Base-by-base conservation (phyloP, 2,797 vertebrate genomes). In the Rhinatrema bivittatum region DNA sequence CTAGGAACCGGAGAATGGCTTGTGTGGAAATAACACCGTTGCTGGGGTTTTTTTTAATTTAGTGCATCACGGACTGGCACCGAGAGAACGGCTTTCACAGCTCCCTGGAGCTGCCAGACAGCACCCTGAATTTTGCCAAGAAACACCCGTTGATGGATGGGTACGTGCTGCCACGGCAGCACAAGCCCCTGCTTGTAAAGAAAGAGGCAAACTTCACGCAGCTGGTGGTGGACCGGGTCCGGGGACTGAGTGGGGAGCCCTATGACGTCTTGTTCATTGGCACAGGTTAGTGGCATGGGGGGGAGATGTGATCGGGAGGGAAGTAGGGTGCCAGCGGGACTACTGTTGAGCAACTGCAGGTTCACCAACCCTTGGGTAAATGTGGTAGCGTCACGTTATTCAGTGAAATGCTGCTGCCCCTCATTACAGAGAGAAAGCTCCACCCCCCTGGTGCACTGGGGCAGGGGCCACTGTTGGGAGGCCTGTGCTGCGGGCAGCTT, bases 71-170 rank as follows among this genome's bases (percentile, higher is more conserved):
- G 0, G 84, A 87, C 62, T 84, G 82, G 55, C 91, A 96, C 70
- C 78, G 91, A 3, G 86, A 75, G 29, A 88, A 79, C 0, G 82
- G 91, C 50, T 93, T 87, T 27, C 84, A 75, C 83, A 97, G 82
- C 50, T 95, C 93, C 0, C 72, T 97, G 48, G 90, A 91, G 79
- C 84, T 98, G 64, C 95, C 95, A 0, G 94, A 98, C 56, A 88
- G 88, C 58, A 97, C 88, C 0, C 87, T 98, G 25, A 97, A 93
- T 83, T 98, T 98, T n/a, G 91, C 91, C 63, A 97, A 95, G 84
- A 96, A 91, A 65, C 95, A 97, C 80, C 93, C 93, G 0, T 81
- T 98, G 61, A 91, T 97, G 91, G 91, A 94, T 10, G 83, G 89
- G 25, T 79, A 84, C 38, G 86, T 90, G 40, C 34, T 30, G 0